A percentile compares a stretch with the other conserved stretches of the same genome.
phyloP scores from a whole-genome alignment of 2,113 vertebrate species.

The Ginglymostoma cirratum region DNA sequence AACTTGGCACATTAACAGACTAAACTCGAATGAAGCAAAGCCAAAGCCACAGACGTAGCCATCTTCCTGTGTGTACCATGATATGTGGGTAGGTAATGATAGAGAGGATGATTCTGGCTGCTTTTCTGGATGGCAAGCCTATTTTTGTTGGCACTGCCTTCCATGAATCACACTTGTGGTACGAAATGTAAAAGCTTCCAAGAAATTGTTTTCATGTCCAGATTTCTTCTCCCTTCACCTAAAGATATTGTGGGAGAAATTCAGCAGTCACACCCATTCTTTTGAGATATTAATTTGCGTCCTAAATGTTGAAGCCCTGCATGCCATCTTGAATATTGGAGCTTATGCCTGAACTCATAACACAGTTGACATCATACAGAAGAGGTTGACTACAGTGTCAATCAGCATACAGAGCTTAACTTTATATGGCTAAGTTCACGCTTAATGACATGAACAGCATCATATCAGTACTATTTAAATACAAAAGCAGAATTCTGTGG shows the following conservation, averaged over 20 bases:
- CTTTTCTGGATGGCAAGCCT: not conserved
- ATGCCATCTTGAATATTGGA: not conserved
- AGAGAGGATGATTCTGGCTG: slow-evolving; percentile 39
- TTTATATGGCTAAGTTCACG: not conserved
- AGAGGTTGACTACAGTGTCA: not conserved
- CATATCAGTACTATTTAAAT: not conserved
- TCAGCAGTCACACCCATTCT: not conserved
- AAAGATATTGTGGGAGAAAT: not conserved
- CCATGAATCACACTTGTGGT: slow-evolving; percentile 39
- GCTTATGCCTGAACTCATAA: not conserved
- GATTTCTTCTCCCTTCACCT: not conserved
- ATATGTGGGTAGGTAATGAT: slow-evolving; percentile 40
- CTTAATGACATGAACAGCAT: not conserved
- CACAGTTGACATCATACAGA: not conserved
- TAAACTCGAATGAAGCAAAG: slow-evolving; percentile 33
- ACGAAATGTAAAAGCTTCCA: slow-evolving; percentile 41
- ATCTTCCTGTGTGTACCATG: slow-evolving; percentile 38
- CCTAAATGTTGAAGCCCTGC: not conserved
- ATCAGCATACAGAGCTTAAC: not conserved
- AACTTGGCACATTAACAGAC: not conserved
- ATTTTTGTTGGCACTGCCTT: slow-evolving; percentile 47
- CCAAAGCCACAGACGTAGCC: slow-evolving; percentile 45
- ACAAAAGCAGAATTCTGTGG: not conserved
- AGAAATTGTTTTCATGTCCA: slow-evolving; percentile 40
- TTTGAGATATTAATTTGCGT: not conserved